Base-by-base conservation (phyloP, 2,113 vertebrate species). In the Ciconia stormi region DNA sequence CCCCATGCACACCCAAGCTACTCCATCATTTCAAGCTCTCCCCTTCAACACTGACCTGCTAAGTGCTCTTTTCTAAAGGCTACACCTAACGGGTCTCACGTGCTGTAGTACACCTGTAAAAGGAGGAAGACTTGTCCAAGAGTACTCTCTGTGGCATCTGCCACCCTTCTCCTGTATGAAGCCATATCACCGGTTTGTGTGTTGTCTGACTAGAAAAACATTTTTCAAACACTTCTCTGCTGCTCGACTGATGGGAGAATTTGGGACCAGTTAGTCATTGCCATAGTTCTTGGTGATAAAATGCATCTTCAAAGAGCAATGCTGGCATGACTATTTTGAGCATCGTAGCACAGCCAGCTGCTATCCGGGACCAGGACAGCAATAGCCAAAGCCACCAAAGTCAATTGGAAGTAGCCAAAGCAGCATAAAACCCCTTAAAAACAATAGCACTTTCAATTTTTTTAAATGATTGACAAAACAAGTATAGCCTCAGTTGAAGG, bases 31-130 rank as follows among this genome's bases (percentile, higher is more conserved):
- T 71, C 80, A 79, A 82, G 44, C 30, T 13, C 13, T 76, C 16
- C 44, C 23, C 63, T 72, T 80, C 79, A 76, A 56, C 13, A 71
- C 12, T 5, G 3, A 52, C 59, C 22, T 74, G 30, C 50, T 49
- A 47, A 16, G 55, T 20, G 49, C 36, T 74, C 15, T 87, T 34
- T 72, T 92, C 84, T 58, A 38, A 92, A 89, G 61, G 61, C 76
- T 55, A 7, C 10, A 32, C 22, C 26, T 9, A 59, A 56, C 0
- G 0, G 34, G 22, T n/a, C 34, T 50, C 50, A 13, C 20, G 52
- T 40, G 58, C 40, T 85, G 50, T 5, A 14, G 82, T 10, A 61
- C 32, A 14, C 10, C 6, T 67, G 26, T 30, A 56, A 82, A 94
- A 27, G 42, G 19, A 93, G 63, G 59, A 82, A 34, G 46, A 52